Conservation (phyloP, 2,888 invertebrate genomes). For the Rhabditoides inermis region DNA sequence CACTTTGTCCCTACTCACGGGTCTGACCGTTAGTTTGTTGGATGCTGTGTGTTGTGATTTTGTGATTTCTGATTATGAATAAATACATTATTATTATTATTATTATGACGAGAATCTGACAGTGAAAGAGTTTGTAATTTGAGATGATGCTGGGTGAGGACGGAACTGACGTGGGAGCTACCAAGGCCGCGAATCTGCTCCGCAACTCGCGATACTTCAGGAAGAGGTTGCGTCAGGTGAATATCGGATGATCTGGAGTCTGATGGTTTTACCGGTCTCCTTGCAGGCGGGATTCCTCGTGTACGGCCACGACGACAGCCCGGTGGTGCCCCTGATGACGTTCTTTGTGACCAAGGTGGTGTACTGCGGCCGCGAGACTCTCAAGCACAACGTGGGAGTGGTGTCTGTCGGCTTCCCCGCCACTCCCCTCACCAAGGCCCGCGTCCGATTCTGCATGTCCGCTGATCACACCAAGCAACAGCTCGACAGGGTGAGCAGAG, state of each 20-base stretch:
- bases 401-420: constrained; percentile 97
- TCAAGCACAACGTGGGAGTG: constrained; percentile 73
- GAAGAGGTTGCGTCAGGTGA: not conserved
- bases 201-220: constrained; percentile 24
- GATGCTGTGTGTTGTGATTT: too few relatives aligned
- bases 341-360: constrained; percentile 40
- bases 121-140: too few relatives aligned
- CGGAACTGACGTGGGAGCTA: constrained; percentile 32
- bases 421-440: constrained; percentile 81
- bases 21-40: too few relatives aligned
- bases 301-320: constrained; percentile 85
- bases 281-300: constrained; percentile 77
- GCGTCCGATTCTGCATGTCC: constrained; percentile 81
- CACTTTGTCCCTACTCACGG: too few relatives aligned
- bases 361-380: constrained; percentile 71
- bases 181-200: constrained; percentile 26
- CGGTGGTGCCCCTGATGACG: constrained; percentile 72
- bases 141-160: constrained; percentile 37
- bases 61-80: too few relatives aligned
- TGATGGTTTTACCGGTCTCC: not conserved
- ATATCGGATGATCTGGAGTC: not conserved
- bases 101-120: too few relatives aligned
- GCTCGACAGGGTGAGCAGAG: constrained; percentile 33
- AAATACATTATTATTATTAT: too few relatives aligned
- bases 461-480: constrained; percentile 45